Evolutionary conservation across 2,888 invertebrate species (phyloP).

Genomic region (Encarsia formosa): DNA sequence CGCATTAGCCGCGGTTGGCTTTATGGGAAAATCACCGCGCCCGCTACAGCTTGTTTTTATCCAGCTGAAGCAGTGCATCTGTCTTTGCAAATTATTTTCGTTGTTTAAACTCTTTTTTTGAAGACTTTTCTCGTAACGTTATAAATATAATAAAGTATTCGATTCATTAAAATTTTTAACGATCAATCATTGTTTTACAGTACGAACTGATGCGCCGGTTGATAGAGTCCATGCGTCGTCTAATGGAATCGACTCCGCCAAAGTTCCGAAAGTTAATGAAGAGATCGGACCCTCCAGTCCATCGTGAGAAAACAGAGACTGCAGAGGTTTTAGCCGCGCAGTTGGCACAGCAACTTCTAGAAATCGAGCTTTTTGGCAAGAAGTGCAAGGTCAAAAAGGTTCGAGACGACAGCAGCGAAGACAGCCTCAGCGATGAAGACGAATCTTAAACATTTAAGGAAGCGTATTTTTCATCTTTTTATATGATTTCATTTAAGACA

Average conservation of each 20-base stretch:
- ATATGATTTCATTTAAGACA: too few species aligned
- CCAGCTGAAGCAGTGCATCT: too few species aligned
- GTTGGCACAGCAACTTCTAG: too few species aligned
- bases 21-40: too few species aligned
- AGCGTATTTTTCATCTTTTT: not conserved
- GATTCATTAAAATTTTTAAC: too few species aligned
- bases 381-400: too few species aligned
- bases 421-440: not conserved
- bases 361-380: slow-evolving; percentile 3
- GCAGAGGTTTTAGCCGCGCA: not conserved
- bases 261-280: slow-evolving; percentile 33
- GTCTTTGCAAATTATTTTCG: too few species aligned
- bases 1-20: not conserved
- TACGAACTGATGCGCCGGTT: slow-evolving; percentile 31
- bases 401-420: not conserved
- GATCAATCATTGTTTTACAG: not conserved
- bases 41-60: too few species aligned
- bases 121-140: too few species aligned
- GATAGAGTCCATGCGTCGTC: slow-evolving; percentile 37
- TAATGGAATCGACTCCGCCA: slow-evolving; percentile 40
- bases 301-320: not conserved
- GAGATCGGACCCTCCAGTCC: slow-evolving; percentile 36
- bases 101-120: too few species aligned
- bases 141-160: too few species aligned
- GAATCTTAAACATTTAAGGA: not conserved